These are phyloP conservation scores for Tribolium freemani DNA, from an alignment of 2,888 invertebrate species.

Conservation along the genomic window DNA sequence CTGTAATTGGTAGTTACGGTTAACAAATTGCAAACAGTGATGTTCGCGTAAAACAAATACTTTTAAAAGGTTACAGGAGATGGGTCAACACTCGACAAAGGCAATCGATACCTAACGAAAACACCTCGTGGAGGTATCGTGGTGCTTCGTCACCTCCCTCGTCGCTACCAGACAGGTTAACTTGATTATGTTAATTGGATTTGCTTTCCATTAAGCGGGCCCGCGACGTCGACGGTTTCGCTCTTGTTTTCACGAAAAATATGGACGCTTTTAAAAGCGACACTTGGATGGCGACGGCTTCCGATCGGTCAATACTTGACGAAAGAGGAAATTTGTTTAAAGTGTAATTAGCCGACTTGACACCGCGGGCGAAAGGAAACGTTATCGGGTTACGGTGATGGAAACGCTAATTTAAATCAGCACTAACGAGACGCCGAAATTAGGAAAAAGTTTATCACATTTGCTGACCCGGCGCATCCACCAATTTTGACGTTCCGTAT, in stretches of 20 bases:
- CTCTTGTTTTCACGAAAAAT: conserved; percentile 41
- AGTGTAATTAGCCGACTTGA: conserved; percentile 19
- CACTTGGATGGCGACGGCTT: conserved; percentile 1
- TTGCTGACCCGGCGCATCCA: too few relatives aligned
- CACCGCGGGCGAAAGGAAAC: background rate
- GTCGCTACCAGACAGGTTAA: conserved; percentile 48
- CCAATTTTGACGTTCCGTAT: too few relatives aligned
- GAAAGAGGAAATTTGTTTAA: conserved; percentile 28
- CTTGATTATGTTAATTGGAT: conserved; percentile 53
- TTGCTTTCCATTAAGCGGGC: conserved; percentile 50
- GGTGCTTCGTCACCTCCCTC: conserved; percentile 22
- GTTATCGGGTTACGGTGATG: background rate
- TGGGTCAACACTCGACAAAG: conserved; percentile 35
- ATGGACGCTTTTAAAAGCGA: conserved; percentile 34
- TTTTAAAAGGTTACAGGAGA: conserved; percentile 30
- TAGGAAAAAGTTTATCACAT: background rate
- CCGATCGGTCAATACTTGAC: conserved; percentile 29
- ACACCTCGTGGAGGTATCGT: conserved; percentile 31
- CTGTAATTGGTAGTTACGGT: conserved; percentile 7
- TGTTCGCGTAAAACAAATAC: conserved; percentile 31
- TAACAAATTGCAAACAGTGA: conserved; percentile 25
- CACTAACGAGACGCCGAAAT: background rate
- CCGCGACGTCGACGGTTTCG: conserved; percentile 34
- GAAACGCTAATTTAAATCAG: background rate
- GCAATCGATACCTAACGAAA: conserved; percentile 42